phyloP scores from a whole-genome alignment of 2,113 vertebrate genomes.

The Larimichthys crocea region DNA sequence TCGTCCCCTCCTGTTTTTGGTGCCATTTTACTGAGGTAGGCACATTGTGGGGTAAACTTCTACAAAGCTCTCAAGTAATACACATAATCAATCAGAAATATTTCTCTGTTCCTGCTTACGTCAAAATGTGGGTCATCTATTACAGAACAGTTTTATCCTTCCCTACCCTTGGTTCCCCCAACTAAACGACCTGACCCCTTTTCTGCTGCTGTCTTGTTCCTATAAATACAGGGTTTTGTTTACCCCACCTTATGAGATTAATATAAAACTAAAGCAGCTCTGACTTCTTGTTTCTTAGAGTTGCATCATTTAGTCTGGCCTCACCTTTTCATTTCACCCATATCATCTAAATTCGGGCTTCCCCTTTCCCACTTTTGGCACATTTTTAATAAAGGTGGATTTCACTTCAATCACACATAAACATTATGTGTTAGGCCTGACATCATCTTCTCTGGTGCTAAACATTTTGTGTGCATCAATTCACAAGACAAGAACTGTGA shows the following conservation, averaged over 20 bases:
- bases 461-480: not conserved
- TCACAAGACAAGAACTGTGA: too few species aligned
- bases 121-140: not conserved
- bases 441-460: not conserved
- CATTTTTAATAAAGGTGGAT: not conserved
- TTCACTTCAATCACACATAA: not conserved
- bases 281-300: constrained; percentile 6
- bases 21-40: too few species aligned
- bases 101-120: not conserved
- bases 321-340: not conserved
- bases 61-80: not conserved
- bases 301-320: constrained; percentile 30
- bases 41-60: too few species aligned
- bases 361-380: not conserved
- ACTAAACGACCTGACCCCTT: not conserved
- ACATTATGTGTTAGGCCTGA: not conserved
- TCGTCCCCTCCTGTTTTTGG: too few species aligned
- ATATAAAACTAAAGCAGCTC: not conserved
- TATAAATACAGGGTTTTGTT: not conserved
- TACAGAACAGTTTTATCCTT: not conserved
- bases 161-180: too few species aligned
- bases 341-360: constrained; percentile 4
- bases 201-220: not conserved
- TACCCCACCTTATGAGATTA: not conserved
- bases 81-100: not conserved